A percentile compares a stretch with the other conserved stretches of the same genome.
Evolutionary conservation across 2,888 invertebrate species (phyloP).

Genomic region (Torymus aiolomorphi): DNA sequence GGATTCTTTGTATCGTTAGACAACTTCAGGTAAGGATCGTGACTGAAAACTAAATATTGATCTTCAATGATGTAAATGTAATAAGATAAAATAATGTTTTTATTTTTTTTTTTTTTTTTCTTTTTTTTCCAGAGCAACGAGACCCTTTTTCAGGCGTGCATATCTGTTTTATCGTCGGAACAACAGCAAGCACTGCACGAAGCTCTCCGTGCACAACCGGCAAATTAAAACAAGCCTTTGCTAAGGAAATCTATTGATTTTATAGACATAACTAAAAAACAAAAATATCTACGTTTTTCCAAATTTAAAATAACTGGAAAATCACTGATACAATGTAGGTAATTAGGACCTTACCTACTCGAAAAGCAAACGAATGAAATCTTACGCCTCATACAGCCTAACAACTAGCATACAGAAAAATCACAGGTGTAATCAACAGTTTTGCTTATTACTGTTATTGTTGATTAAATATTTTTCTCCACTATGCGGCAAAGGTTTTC

Average conservation of each 20-base stretch:
- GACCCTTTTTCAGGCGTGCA: slow-evolving; percentile 88
- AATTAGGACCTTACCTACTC: slow-evolving; percentile 60
- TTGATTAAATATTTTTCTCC: slow-evolving; percentile 63
- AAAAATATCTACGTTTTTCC: slow-evolving; percentile 59
- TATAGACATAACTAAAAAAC: slow-evolving; percentile 54
- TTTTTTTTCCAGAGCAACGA: slow-evolving; percentile 81
- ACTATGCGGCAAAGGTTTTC: slow-evolving; percentile 46
- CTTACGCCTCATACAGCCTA: slow-evolving; percentile 62
- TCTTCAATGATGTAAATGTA: slow-evolving; percentile 5
- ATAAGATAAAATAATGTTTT: neutral
- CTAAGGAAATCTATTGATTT: slow-evolving; percentile 50
- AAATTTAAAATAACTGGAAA: slow-evolving; percentile 58
- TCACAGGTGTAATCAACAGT: slow-evolving; percentile 63
- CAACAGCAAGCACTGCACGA: slow-evolving; percentile 90
- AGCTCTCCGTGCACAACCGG: slow-evolving; percentile 78
- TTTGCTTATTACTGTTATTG: slow-evolving; percentile 63
- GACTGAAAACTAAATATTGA: too few relatives aligned
- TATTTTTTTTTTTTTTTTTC: slow-evolving; percentile 31
- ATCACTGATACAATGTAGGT: slow-evolving; percentile 61
- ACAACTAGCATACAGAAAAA: slow-evolving; percentile 59
- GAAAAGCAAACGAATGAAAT: slow-evolving; percentile 47
- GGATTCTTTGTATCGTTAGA: slow-evolving; percentile 90
- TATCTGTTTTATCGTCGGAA: slow-evolving; percentile 85
- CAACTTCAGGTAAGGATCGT: slow-evolving; percentile 85
- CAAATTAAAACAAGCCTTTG: slow-evolving; percentile 58